Conservation (phyloP, 2,113 vertebrate genomes). For the Neotoma lepida region DNA sequence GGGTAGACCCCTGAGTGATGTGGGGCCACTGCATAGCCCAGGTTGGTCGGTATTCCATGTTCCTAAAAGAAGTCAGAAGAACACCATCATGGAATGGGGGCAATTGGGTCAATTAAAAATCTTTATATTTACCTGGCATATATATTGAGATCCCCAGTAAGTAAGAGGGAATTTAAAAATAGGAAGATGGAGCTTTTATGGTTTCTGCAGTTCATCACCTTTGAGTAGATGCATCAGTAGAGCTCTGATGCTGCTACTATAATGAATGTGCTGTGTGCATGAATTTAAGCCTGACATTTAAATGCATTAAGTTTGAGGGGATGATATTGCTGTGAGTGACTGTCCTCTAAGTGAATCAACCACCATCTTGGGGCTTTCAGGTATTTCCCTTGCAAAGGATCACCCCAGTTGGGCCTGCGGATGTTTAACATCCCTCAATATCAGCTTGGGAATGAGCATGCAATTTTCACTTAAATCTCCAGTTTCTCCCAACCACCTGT, state of each 20-base stretch:
- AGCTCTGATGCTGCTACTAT: neutral
- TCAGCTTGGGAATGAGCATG: neutral
- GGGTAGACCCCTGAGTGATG: slow-evolving; percentile 99
- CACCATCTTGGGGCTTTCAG: neutral
- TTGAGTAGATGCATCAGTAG: no score
- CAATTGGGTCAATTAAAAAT: neutral
- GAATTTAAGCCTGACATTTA: slow-evolving; percentile 8
- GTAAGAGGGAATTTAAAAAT: neutral
- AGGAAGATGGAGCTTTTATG: neutral
- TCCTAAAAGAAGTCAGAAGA: slow-evolving; percentile 85
- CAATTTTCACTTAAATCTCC: neutral
- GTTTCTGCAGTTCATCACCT: neutral
- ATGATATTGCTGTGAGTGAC: neutral
- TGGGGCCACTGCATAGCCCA: slow-evolving; percentile 97
- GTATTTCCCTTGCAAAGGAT: neutral
- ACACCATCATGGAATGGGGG: neutral
- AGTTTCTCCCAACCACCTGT: neutral
- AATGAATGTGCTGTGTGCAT: neutral
- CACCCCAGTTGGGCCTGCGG: neutral
- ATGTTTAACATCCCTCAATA: neutral
- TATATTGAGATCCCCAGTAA: neutral
- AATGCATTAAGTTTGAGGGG: neutral
- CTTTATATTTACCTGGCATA: no score
- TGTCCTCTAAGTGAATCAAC: neutral
- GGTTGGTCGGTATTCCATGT: slow-evolving; percentile 93